phyloP scores from a whole-genome alignment of 2,113 vertebrate species.

The Apeltes quadracus region DNA sequence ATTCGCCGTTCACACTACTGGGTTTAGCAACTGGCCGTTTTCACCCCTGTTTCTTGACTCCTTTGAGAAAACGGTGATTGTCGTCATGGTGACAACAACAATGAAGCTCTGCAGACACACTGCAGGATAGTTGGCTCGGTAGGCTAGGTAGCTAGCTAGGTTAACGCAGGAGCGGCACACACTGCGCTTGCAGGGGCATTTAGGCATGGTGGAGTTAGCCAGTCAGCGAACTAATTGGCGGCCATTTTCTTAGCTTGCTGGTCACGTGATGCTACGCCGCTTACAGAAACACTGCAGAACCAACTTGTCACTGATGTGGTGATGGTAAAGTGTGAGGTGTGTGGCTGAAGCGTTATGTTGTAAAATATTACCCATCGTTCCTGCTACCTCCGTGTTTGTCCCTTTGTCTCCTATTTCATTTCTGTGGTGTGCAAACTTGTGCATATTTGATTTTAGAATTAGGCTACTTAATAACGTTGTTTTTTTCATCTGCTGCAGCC shows the following conservation, averaged over 20 bases:
- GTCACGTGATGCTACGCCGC: background rate
- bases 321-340: background rate
- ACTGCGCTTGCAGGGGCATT: too few species aligned
- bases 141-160: background rate
- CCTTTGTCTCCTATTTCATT: background rate
- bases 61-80: too few species aligned
- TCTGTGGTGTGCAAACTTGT: background rate
- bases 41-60: too few species aligned
- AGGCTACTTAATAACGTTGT: background rate
- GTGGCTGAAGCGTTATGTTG: background rate
- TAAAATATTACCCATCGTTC: background rate
- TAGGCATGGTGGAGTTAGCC: background rate
- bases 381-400: too few species aligned
- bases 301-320: too few species aligned
- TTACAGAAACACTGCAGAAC: background rate
- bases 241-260: background rate
- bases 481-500: too few species aligned
- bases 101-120: too few species aligned
- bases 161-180: background rate
- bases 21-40: too few species aligned
- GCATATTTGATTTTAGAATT: background rate
- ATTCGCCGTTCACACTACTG: too few species aligned
- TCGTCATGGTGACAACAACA: too few species aligned
- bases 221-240: background rate
- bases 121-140: too few species aligned